Evolutionary conservation across 2,888 invertebrate genomes (phyloP), one percentile per base, ranked within the genome.

Genomic region (Metallyticus violacea): DNA sequence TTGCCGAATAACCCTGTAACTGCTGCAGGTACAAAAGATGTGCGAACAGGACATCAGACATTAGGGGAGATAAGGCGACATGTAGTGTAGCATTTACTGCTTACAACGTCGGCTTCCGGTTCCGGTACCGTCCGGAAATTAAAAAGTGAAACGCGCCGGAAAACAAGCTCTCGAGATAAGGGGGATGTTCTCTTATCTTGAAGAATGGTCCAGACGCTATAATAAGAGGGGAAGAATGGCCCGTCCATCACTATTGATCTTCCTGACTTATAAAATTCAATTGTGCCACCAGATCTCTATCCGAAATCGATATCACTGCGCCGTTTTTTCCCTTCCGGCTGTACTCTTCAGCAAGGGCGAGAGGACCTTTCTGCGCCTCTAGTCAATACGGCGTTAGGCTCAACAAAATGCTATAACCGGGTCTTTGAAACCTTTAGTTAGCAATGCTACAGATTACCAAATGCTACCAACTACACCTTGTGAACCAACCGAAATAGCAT

Each of bases 121-220:
- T 85, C 85, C 80, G 62, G 26, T 77, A 77, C 26, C 40, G 22
- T 62, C 86, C 87, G 87, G 87, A 87, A 86, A 87, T 87, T 84
- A 87, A 86, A 62, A 82, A 86, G 82, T 86, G 87, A 81, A 87
- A 86, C 86, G 86, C 82, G 85, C 78, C 87, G 86, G 86, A 87
- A 87, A 85, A 86, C 86, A 77, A 83, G 86, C 27, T 28, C 79
- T 79, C 28, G 26, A 79, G 28, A 29, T 62, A 62, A 62, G 40
- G 40, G 40, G 15, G 40, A 62, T 62, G 40, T 2, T 62, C 40
- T 62, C 40, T 62, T 62, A 62, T 62, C 40, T 9, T 15, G 40
- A 62, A 62, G 40, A 62, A 62, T 62, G 40, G 40, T 62, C 40
- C 40, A 81, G 81, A 81, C 26, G n/a, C n/a, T n/a, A n/a, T n/a